phyloP scores from a whole-genome alignment of 2,888 invertebrate genomes.

The Parnassius glacialis region DNA sequence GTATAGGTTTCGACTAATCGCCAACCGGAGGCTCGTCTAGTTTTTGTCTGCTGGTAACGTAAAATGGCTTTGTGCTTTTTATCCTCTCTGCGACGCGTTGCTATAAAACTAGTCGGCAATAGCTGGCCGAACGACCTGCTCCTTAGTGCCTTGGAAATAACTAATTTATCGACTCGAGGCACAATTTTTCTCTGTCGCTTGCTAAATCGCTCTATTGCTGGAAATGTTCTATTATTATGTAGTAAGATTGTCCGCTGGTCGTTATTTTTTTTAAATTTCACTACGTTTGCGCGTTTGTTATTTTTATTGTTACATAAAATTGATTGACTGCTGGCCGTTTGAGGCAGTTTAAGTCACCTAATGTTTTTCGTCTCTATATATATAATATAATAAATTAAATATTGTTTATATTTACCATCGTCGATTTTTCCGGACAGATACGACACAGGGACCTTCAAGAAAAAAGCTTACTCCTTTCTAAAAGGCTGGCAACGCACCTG shows the following conservation, averaged over 20 bases:
- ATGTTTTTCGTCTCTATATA: too few species aligned
- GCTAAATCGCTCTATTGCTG: background rate
- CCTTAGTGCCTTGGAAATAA: background rate
- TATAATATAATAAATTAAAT: too few species aligned
- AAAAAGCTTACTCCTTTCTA: too few species aligned
- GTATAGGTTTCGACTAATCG: background rate
- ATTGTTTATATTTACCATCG: too few species aligned
- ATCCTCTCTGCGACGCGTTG: constrained; percentile 4
- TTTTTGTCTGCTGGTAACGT: constrained; percentile 11
- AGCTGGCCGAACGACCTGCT: constrained; percentile 3
- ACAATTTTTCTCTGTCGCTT: background rate
- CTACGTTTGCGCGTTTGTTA: background rate
- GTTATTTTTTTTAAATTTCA: background rate
- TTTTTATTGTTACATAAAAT: too few species aligned
- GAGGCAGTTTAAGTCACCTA: too few species aligned
- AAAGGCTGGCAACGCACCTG: too few species aligned
- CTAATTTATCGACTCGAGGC: background rate
- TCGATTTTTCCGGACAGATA: too few species aligned
- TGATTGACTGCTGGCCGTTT: too few species aligned
- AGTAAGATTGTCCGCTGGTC: background rate
- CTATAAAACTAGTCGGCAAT: constrained; percentile 1
- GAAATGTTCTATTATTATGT: background rate
- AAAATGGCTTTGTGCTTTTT: constrained; percentile 13
- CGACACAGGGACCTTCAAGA: too few species aligned
- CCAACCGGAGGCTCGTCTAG: constrained; percentile 6